Evolutionary conservation across 1,140 invertebrate species (phyloP).

Genomic region (Drosophila pachea): DNA sequence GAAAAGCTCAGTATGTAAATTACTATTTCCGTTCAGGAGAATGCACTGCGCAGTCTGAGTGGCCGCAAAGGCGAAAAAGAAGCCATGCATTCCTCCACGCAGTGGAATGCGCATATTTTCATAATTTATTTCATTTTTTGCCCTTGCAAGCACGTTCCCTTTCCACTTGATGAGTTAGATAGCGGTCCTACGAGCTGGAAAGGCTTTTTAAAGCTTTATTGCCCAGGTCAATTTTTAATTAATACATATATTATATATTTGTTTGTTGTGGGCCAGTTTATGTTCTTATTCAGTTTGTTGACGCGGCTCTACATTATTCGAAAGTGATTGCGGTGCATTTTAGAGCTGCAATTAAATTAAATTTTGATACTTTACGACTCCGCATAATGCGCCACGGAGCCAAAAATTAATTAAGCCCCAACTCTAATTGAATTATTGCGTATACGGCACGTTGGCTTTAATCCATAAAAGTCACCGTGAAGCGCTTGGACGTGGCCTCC

Average conservation of each 20-base stretch:
- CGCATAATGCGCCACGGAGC: neutral
- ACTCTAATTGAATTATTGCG: slow-evolving; percentile 57
- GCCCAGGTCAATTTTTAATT: neutral
- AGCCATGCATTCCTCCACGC: neutral
- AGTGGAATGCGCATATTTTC: slow-evolving; percentile 16
- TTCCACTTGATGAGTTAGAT: neutral
- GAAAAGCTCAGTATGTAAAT: slow-evolving; percentile 60
- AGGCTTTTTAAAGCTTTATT: neutral
- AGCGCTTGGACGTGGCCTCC: slow-evolving; percentile 9
- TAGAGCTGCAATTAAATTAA: slow-evolving; percentile 15
- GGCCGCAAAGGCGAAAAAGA: slow-evolving; percentile 11
- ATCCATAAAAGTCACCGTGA: slow-evolving; percentile 46
- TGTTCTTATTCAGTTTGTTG: too few relatives aligned
- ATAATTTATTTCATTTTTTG: slow-evolving; percentile 39
- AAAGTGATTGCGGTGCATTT: slow-evolving; percentile 8
- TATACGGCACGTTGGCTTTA: slow-evolving; percentile 49
- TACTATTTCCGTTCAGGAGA: slow-evolving; percentile 46
- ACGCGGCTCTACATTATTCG: neutral
- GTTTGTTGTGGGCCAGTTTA: too few relatives aligned
- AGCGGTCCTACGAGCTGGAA: neutral
- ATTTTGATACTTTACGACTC: slow-evolving; percentile 7
- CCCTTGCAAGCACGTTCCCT: slow-evolving; percentile 4
- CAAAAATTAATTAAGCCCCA: slow-evolving; percentile 43
- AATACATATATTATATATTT: neutral
- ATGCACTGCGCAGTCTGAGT: neutral